Conservation (phyloP, 2,888 invertebrate species). For the Petrolisthes manimaculis region DNA sequence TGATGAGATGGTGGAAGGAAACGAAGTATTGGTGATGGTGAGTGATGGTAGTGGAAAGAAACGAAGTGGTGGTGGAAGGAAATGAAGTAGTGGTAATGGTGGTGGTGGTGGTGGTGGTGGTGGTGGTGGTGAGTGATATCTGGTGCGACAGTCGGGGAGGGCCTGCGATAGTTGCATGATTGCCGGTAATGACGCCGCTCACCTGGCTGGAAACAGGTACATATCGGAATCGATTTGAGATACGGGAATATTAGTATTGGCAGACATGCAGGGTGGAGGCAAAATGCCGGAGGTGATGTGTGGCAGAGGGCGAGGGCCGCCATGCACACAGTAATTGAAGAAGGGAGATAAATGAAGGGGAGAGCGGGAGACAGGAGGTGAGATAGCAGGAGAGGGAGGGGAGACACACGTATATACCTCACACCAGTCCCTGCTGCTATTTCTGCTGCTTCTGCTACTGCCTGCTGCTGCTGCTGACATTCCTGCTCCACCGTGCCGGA, state of each 20-base stretch:
- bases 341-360: constrained; percentile 6
- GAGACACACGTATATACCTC: not conserved
- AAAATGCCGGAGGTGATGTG: constrained; percentile 11
- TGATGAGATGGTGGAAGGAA: too few relatives aligned
- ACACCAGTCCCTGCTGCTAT: not conserved
- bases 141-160: not conserved
- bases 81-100: not conserved
- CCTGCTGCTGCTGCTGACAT: not conserved
- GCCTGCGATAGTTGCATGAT: constrained; percentile 46
- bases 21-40: not conserved
- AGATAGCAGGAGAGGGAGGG: not conserved
- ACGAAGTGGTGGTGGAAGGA: not conserved
- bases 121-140: constrained; percentile 11
- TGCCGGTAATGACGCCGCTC: constrained; percentile 44
- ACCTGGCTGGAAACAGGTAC: constrained; percentile 43
- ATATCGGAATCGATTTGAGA: constrained; percentile 51
- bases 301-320: constrained; percentile 16
- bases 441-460: not conserved
- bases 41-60: not conserved
- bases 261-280: constrained; percentile 17
- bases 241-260: constrained; percentile 49
- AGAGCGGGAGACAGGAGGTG: constrained; percentile 11
- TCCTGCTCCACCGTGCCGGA: not conserved
- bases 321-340: constrained; percentile 16
- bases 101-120: not conserved